phyloP scores from a whole-genome alignment of 1,140 invertebrate species.

The Plutomurus gul region DNA sequence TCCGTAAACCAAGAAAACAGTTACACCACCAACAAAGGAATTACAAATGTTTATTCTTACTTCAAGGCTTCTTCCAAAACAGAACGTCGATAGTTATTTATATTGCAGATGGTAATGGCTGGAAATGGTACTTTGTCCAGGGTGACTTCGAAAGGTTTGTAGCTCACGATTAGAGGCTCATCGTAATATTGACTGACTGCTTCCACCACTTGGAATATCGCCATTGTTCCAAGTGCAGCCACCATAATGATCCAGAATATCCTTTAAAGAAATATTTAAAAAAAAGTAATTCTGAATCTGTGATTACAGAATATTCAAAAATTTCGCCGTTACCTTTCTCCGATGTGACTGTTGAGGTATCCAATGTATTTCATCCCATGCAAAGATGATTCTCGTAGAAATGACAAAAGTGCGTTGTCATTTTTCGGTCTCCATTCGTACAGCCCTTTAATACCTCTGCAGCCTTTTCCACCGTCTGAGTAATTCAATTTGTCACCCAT shows the following conservation, averaged over 20 bases:
- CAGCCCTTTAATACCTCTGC: too few species aligned
- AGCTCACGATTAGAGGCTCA: constrained; percentile 65
- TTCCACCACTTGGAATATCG: not conserved
- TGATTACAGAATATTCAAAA: too few species aligned
- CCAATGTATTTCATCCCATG: too few species aligned
- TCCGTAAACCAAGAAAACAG: not conserved
- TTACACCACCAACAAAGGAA: not conserved
- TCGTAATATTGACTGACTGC: constrained; percentile 58
- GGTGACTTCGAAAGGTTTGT: constrained; percentile 55
- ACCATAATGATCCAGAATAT: not conserved
- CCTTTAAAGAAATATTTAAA: not conserved
- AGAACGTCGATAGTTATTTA: constrained; percentile 37
- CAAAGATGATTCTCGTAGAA: too few species aligned
- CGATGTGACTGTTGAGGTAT: too few species aligned
- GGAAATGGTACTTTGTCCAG: constrained; percentile 50
- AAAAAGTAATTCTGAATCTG: not conserved
- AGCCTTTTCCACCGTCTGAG: too few species aligned
- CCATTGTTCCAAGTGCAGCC: not conserved
- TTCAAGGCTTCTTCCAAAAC: not conserved
- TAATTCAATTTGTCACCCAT: too few species aligned
- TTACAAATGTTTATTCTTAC: not conserved
- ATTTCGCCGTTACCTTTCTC: too few species aligned
- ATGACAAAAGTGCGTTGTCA: too few species aligned
- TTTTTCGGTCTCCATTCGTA: not conserved
- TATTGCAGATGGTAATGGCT: constrained; percentile 50